phyloP scores from a whole-genome alignment of 2,797 vertebrate genomes.

The Luscinia luscinia region DNA sequence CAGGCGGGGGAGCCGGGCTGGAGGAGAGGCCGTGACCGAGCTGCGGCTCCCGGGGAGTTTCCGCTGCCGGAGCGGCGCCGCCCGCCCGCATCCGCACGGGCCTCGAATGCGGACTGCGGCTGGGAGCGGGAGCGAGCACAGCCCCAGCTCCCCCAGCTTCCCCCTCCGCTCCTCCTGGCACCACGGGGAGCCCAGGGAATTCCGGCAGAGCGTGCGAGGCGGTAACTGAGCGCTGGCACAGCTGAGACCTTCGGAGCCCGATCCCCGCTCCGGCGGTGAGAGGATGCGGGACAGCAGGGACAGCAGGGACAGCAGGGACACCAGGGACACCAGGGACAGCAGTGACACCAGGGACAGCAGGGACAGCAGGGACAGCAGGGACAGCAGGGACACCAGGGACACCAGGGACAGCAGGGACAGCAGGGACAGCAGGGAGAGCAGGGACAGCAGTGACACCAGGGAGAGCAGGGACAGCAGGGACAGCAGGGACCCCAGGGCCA shows the following conservation, averaged over 20 bases:
- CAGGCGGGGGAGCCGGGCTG: background rate
- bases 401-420: too few relatives aligned
- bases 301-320: too few relatives aligned
- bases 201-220: background rate
- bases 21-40: background rate
- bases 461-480: too few relatives aligned
- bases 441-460: too few relatives aligned
- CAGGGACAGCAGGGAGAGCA: too few relatives aligned
- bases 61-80: slow-evolving; percentile 15
- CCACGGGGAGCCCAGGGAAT: background rate
- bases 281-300: background rate
- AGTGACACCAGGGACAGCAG: too few relatives aligned
- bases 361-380: too few relatives aligned
- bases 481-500: too few relatives aligned
- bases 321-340: background rate
- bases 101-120: background rate
- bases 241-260: background rate
- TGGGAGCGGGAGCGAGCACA: background rate
- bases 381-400: too few relatives aligned
- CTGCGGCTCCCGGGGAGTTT: slow-evolving; percentile 10
- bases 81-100: background rate
- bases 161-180: background rate
- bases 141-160: background rate
- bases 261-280: accelerated
- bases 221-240: accelerated